These are phyloP conservation scores for Hippopotamyrus pictus DNA, from an alignment of 2,797 vertebrate genomes.

Conservation along the genomic window DNA sequence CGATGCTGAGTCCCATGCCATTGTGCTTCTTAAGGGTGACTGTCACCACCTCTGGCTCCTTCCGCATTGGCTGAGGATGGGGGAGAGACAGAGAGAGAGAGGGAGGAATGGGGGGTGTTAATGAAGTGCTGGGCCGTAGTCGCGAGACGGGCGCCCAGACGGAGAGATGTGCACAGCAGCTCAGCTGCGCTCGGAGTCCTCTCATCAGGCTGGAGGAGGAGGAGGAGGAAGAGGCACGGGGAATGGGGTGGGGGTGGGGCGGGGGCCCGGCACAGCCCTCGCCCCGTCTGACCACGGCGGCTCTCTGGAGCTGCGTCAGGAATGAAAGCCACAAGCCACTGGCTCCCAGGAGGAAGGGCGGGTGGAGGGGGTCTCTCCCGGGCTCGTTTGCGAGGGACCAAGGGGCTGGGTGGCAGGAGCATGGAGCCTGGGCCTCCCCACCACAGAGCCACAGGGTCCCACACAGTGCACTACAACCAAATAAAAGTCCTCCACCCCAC, in stretches of 20 bases:
- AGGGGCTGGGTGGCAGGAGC: background rate
- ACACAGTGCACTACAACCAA: conserved; percentile 24
- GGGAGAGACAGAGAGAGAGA: background rate
- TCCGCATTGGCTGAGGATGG: conserved; percentile 75
- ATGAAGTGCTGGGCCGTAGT: background rate
- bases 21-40: conserved; percentile 98
- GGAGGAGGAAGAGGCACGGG: conserved; percentile 33
- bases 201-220: conserved; percentile 28
- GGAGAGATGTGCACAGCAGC: background rate
- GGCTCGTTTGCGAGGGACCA: background rate
- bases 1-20: conserved; percentile 97
- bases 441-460: conserved; percentile 11
- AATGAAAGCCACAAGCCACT: conserved; percentile 67
- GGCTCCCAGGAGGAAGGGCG: conserved; percentile 27
- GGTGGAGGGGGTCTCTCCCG: background rate
- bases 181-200: conserved; percentile 7
- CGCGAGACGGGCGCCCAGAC: background rate
- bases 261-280: conserved; percentile 27
- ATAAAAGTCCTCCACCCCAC: background rate
- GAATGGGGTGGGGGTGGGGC: conserved; percentile 34
- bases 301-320: conserved; percentile 62
- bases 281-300: conserved; percentile 52
- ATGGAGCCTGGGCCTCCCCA: background rate
- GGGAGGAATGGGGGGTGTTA: conserved; percentile 14
- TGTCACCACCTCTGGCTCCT: conserved; percentile 93